Conservation (phyloP, 2,797 vertebrate genomes). For the Oreortyx pictus region DNA sequence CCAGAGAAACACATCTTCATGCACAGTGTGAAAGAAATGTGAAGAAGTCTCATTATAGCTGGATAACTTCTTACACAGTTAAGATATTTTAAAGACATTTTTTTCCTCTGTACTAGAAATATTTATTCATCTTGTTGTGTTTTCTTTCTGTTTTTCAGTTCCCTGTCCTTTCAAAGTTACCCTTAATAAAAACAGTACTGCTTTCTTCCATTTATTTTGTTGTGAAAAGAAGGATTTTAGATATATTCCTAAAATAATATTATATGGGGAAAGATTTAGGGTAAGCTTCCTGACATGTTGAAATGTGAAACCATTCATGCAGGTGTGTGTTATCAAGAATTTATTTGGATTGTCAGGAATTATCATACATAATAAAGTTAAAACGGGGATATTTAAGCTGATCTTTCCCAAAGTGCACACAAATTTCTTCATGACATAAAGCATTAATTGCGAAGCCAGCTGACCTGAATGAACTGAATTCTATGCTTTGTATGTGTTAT, state of each 20-base stretch:
- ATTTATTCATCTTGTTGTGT: background rate
- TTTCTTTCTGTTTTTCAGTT: background rate
- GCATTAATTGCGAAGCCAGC: background rate
- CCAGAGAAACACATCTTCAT: background rate
- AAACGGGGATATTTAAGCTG: background rate
- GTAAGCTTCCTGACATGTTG: background rate
- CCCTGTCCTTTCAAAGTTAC: background rate
- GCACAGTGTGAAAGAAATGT: background rate
- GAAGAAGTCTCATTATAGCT: background rate
- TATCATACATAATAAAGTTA: background rate
- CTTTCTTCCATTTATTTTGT: background rate
- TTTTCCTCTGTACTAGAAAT: background rate
- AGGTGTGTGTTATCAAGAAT: background rate
- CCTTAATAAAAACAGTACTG: background rate
- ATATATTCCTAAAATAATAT: background rate
- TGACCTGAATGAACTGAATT: background rate
- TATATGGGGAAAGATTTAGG: background rate
- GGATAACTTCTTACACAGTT: background rate
- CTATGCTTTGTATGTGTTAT: background rate
- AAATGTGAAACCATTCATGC: background rate
- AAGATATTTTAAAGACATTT: background rate
- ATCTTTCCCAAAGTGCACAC: background rate
- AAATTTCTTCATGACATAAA: background rate
- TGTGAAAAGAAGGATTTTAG: background rate
- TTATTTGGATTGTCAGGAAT: background rate